These are phyloP conservation scores for Cosmia trapezina DNA, from an alignment of 2,888 invertebrate species.

Conservation along the genomic window DNA sequence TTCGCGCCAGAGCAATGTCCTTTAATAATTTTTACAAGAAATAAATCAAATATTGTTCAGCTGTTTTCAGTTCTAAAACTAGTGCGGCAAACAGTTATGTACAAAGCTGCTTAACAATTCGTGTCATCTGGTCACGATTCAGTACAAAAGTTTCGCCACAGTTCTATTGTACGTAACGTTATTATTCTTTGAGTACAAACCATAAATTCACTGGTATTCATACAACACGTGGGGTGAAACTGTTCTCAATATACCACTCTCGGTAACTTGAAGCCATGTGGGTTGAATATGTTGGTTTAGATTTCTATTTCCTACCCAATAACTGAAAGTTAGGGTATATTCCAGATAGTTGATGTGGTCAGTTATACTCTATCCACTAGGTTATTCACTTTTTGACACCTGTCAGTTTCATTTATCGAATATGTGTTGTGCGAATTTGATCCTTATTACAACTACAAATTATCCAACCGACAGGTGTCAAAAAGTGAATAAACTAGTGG, in stretches of 20 bases:
- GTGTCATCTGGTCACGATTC: slow-evolving; percentile 24
- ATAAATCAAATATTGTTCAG: neutral
- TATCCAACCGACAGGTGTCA: no score
- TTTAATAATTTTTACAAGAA: neutral
- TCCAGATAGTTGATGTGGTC: neutral
- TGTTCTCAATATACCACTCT: slow-evolving; percentile 19
- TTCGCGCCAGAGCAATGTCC: neutral
- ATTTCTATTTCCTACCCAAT: neutral
- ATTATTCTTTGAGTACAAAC: slow-evolving; percentile 24
- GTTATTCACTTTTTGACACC: no score
- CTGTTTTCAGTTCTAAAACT: neutral
- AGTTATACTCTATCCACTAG: neutral
- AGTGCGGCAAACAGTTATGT: neutral
- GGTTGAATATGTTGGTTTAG: neutral
- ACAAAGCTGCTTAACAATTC: slow-evolving; percentile 10
- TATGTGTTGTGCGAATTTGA: no score
- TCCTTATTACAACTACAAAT: no score
- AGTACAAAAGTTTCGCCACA: slow-evolving; percentile 19
- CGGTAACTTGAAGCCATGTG: slow-evolving; percentile 13
- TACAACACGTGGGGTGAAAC: slow-evolving; percentile 4
- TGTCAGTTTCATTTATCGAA: no score
- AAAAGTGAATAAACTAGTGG: no score
- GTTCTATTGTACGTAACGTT: slow-evolving; percentile 8
- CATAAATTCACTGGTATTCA: slow-evolving; percentile 18
- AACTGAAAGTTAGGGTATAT: neutral